Conservation (phyloP, 2,888 invertebrate genomes). For the Chaitophorus viminalis region DNA sequence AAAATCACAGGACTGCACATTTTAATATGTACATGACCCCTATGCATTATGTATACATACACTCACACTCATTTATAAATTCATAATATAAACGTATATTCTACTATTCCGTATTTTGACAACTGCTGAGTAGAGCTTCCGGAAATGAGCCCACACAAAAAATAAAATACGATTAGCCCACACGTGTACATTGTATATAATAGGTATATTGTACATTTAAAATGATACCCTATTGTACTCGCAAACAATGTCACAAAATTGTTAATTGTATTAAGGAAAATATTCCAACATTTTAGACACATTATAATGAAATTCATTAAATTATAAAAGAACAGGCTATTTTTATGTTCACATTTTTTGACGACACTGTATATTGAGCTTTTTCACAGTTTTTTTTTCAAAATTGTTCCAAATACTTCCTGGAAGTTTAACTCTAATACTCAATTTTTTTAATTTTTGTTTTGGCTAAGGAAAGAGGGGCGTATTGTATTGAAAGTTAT, state of each 20-base stretch:
- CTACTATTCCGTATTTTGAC: background rate
- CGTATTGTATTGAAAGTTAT: too few relatives aligned
- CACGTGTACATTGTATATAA: constrained; percentile 18
- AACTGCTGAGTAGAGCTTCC: constrained; percentile 9
- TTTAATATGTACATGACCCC: background rate
- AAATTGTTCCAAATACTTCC: too few relatives aligned
- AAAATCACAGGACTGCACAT: background rate
- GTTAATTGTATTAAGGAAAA: constrained; percentile 10
- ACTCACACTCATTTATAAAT: background rate
- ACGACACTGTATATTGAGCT: too few relatives aligned
- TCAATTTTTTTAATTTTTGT: too few relatives aligned
- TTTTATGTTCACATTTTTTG: too few relatives aligned
- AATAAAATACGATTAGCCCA: constrained; percentile 47
- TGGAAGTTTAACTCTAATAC: too few relatives aligned
- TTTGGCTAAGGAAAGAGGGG: too few relatives aligned
- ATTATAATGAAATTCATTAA: background rate
- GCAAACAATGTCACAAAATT: constrained; percentile 19
- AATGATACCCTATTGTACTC: constrained; percentile 39
- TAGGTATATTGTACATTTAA: background rate
- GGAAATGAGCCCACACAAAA: constrained; percentile 39
- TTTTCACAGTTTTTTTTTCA: too few relatives aligned
- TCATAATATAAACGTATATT: background rate
- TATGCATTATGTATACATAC: background rate
- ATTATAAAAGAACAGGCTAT: too few relatives aligned
- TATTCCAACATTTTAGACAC: background rate